These are phyloP conservation scores for Vidua chalybeata DNA, from an alignment of 2,113 vertebrate species.

Conservation along the genomic window DNA sequence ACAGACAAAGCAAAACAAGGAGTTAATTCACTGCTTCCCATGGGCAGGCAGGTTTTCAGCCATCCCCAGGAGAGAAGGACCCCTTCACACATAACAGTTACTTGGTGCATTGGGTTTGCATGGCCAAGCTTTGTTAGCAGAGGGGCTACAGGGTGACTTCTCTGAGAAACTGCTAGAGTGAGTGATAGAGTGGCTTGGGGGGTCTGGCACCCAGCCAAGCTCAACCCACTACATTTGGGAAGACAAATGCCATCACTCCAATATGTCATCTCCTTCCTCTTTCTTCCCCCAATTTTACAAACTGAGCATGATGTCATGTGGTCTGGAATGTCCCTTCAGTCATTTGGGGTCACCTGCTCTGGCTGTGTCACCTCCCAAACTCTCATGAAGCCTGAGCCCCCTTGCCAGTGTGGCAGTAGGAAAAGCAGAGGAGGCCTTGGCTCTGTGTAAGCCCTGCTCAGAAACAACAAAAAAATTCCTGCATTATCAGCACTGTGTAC, in stretches of 20 bases:
- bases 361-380: not conserved
- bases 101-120: not conserved
- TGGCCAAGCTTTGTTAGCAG: not conserved
- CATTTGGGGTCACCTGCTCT: not conserved
- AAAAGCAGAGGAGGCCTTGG: not conserved
- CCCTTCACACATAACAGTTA: not conserved
- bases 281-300: not conserved
- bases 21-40: not conserved
- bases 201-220: not conserved
- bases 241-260: not conserved
- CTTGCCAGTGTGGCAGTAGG: rapidly evolving
- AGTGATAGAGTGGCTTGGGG: not conserved
- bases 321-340: not conserved
- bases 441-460: not conserved
- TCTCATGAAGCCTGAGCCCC: not conserved
- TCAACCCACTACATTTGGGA: not conserved
- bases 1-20: not conserved
- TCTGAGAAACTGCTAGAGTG: not conserved
- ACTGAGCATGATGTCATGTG: not conserved
- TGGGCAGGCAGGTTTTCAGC: not conserved
- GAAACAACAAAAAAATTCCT: not conserved
- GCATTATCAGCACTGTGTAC: not conserved
- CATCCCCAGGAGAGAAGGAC: no score
- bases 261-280: not conserved
- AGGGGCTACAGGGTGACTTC: not conserved